phyloP scores from a whole-genome alignment of 2,797 vertebrate species.

The Channa striata region DNA sequence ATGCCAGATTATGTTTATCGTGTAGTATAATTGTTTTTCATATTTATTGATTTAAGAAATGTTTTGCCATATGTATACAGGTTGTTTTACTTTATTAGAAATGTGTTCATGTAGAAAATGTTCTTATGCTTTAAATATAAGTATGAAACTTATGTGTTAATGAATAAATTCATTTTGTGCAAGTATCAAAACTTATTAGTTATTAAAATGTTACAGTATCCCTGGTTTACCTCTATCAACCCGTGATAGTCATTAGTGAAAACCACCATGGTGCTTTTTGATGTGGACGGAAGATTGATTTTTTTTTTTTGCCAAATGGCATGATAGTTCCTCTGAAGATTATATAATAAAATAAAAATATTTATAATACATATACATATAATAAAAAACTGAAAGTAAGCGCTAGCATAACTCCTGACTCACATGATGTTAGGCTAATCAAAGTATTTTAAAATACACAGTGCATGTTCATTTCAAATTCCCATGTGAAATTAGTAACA shows the following conservation, averaged over 20 bases:
- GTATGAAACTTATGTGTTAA: constrained; percentile 25
- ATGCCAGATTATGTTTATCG: not conserved
- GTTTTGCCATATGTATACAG: constrained; percentile 14
- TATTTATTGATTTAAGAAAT: constrained; percentile 60
- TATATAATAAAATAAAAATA: not conserved
- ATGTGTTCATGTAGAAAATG: constrained; percentile 9
- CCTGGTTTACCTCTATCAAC: not conserved
- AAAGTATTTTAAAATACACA: not conserved
- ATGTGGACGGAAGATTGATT: not conserved
- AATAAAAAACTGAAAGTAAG: not conserved
- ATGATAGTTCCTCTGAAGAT: not conserved
- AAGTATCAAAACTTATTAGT: not conserved
- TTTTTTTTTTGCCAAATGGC: not conserved
- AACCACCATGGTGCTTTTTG: not conserved
- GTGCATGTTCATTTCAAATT: not conserved
- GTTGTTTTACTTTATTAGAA: constrained; percentile 12
- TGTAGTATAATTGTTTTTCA: constrained; percentile 30
- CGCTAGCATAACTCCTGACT: not conserved
- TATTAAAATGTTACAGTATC: not conserved
- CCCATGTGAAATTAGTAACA: not conserved
- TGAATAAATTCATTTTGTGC: too few relatives aligned
- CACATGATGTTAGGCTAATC: too few relatives aligned
- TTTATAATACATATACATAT: too few relatives aligned
- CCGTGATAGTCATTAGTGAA: too few relatives aligned
- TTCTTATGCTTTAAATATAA: constrained; percentile 43